A percentile compares a stretch with the other conserved stretches of the same genome.
Evolutionary conservation across 2,888 invertebrate genomes (phyloP).

Genomic region (Dryobota labecula): DNA sequence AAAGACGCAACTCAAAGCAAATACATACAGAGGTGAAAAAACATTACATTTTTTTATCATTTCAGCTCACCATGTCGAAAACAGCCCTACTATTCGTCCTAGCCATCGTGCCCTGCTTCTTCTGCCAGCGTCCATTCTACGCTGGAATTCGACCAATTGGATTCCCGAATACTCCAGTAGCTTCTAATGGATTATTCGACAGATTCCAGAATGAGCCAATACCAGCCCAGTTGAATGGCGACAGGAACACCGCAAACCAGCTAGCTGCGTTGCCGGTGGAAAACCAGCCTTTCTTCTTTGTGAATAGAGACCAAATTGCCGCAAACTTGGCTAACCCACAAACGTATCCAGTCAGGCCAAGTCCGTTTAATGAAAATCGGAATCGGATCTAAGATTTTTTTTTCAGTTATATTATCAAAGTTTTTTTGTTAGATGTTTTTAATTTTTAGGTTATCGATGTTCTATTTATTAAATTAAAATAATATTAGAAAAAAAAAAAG

Average conservation of each 20-base stretch:
- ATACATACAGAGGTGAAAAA: background rate
- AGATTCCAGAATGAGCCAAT: slow-evolving; percentile 36
- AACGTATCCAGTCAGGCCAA: slow-evolving; percentile 57
- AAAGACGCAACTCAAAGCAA: background rate
- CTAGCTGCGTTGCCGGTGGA: slow-evolving; percentile 63
- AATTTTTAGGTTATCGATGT: background rate
- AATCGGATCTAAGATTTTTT: slow-evolving; percentile 21
- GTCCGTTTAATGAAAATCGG: slow-evolving; percentile 52
- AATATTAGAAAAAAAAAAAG: background rate
- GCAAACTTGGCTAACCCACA: slow-evolving; percentile 54
- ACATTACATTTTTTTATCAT: background rate
- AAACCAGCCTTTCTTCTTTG: slow-evolving; percentile 58
- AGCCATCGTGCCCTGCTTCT: slow-evolving; percentile 55
- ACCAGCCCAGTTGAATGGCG: slow-evolving; percentile 61
- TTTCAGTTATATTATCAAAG: background rate
- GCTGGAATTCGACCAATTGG: slow-evolving; percentile 75
- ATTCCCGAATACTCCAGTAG: slow-evolving; percentile 30
- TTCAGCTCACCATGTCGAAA: slow-evolving; percentile 53
- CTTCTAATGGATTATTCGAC: slow-evolving; percentile 29
- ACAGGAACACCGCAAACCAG: slow-evolving; percentile 70
- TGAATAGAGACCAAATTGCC: slow-evolving; percentile 71
- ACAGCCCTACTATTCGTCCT: slow-evolving; percentile 43
- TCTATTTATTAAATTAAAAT: slow-evolving; percentile 28
- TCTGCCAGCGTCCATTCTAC: slow-evolving; percentile 90
- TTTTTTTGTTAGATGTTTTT: background rate